Conservation (phyloP, 23 tunicate genomes). For the Trididemnum clinides region DNA sequence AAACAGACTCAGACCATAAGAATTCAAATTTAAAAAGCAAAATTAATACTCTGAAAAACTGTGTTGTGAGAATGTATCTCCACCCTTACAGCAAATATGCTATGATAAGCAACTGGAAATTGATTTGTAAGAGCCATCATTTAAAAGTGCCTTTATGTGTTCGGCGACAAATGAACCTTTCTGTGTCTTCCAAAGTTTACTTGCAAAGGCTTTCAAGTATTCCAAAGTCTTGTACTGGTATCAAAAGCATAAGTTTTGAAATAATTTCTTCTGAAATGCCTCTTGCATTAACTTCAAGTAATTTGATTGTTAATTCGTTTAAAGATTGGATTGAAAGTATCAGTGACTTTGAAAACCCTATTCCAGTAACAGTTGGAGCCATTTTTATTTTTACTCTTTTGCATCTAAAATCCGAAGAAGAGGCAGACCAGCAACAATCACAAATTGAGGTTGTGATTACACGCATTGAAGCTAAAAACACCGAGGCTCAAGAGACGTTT, state of each 20-base stretch:
- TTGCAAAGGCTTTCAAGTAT: slow-evolving; percentile 19
- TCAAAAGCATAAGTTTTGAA: not conserved
- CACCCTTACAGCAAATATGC: slow-evolving; percentile 71
- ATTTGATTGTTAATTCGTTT: slow-evolving; percentile 35
- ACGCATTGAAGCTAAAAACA: not conserved
- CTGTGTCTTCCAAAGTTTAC: slow-evolving; percentile 65
- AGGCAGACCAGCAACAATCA: not conserved
- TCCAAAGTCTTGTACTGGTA: slow-evolving; percentile 17
- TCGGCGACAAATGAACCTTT: slow-evolving; percentile 66
- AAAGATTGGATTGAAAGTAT: slow-evolving; percentile 51
- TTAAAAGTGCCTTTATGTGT: slow-evolving; percentile 55
- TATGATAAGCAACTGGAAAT: slow-evolving; percentile 38
- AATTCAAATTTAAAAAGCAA: not conserved
- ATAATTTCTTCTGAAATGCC: not conserved
- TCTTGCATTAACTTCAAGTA: not conserved
- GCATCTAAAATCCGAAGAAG: not conserved
- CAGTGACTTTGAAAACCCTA: slow-evolving; percentile 45
- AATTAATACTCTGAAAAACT: not conserved
- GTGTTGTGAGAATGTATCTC: slow-evolving; percentile 76
- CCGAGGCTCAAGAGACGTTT: not conserved
- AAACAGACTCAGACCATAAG: not conserved
- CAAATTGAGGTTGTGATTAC: slow-evolving; percentile 45
- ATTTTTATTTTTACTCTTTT: slow-evolving; percentile 42
- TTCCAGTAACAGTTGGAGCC: slow-evolving; percentile 64
- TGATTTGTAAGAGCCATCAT: slow-evolving; percentile 2